These are phyloP conservation scores for Drosophila siamana DNA, from an alignment of 2,888 invertebrate species.

Conservation along the genomic window DNA sequence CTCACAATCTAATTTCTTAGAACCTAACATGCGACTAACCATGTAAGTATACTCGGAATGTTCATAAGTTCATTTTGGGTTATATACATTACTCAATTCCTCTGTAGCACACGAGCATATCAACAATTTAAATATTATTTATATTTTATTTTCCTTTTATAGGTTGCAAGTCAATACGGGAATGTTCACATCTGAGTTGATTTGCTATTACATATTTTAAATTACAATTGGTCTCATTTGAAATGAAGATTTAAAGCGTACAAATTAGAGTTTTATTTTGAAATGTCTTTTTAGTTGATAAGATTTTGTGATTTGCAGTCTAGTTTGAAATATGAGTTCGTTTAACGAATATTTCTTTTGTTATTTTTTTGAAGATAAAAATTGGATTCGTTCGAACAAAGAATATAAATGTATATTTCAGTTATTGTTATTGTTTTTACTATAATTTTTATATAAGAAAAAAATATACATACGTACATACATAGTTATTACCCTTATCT, in stretches of 20 bases:
- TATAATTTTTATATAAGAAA: conserved; percentile 1
- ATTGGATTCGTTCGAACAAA: conserved; percentile 2
- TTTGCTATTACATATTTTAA: conserved; percentile 42
- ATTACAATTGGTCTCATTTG: conserved; percentile 67
- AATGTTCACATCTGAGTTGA: conserved; percentile 60
- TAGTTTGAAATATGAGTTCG: conserved; percentile 51
- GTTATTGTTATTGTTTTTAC: conserved; percentile 11
- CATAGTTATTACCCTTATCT: conserved; percentile 27
- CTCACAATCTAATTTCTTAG: conserved; percentile 73
- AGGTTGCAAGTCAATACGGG: conserved; percentile 53
- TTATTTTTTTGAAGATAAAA: conserved; percentile 20
- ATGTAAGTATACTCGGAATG: conserved; percentile 67
- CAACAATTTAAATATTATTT: conserved; percentile 24
- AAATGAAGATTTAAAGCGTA: conserved; percentile 56
- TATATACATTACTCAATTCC: conserved; percentile 9
- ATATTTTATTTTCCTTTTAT: conserved; percentile 36
- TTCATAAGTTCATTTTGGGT: conserved; percentile 48
- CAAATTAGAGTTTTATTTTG: conserved; percentile 59
- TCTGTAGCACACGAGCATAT: neutral
- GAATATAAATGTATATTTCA: conserved; percentile 5
- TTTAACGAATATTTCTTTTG: conserved; percentile 29
- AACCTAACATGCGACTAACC: conserved; percentile 77
- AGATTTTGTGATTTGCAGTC: conserved; percentile 62
- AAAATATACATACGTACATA: conserved; percentile 18
- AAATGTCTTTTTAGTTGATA: conserved; percentile 44